Percentiles rank a stretch among this genome's conserved stretches.
These are phyloP conservation scores for Drosophila punjabiensis DNA, from an alignment of 1,140 invertebrate species.

Conservation along the genomic window DNA sequence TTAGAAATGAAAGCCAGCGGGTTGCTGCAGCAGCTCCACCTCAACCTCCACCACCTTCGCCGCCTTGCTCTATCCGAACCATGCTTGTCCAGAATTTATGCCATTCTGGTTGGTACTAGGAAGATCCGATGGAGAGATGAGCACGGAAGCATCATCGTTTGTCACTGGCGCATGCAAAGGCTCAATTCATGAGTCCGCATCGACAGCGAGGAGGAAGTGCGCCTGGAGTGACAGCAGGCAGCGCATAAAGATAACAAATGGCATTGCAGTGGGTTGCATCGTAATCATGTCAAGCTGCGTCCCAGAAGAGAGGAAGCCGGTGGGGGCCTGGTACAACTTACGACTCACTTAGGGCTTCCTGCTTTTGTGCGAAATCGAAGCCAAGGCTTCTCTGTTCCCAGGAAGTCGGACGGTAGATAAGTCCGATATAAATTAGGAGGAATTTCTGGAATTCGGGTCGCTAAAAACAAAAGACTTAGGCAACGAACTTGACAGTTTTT, in stretches of 20 bases:
- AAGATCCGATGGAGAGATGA: constrained; percentile 44
- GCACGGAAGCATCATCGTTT: constrained; percentile 72
- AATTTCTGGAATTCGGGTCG: constrained; percentile 19
- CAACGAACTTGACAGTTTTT: constrained; percentile 73
- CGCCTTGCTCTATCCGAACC: not conserved
- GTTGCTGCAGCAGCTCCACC: constrained; percentile 27
- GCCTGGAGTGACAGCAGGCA: constrained; percentile 55
- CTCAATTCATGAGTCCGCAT: constrained; percentile 56
- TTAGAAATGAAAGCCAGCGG: constrained; percentile 78
- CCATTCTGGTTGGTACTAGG: constrained; percentile 39
- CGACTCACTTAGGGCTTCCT: constrained; percentile 47
- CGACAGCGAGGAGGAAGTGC: constrained; percentile 59
- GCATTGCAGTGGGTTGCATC: constrained; percentile 47
- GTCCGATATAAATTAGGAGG: constrained; percentile 8
- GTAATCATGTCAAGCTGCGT: constrained; percentile 71
- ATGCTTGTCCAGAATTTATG: constrained; percentile 66
- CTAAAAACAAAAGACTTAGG: constrained; percentile 62
- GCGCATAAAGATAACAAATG: constrained; percentile 66
- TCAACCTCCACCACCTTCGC: not conserved
- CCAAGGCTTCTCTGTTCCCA: not conserved
- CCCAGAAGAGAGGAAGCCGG: constrained; percentile 1
- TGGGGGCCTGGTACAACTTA: constrained; percentile 26
- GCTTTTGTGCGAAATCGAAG: constrained; percentile 2
- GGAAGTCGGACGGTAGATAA: constrained; percentile 6
- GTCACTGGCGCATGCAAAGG: constrained; percentile 54